Evolutionary conservation across 2,888 invertebrate genomes (phyloP), one percentile per base, ranked within the genome.

Genomic region (Hedychridium roseum): DNA sequence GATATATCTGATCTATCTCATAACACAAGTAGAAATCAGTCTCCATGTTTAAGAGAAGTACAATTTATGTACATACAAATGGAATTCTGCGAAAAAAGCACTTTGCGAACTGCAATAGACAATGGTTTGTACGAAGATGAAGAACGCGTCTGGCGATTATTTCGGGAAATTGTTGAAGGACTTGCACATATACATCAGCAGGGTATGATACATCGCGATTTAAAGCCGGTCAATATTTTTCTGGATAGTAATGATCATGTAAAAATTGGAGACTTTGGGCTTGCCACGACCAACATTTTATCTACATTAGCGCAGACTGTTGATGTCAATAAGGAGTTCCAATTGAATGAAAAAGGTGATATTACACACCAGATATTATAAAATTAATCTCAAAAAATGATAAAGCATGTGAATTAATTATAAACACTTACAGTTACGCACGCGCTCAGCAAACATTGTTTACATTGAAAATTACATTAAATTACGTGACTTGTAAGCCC

Each of bases 51-150:
- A 7, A 71, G 67, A 23, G 80, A 82, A 64, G 83, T 85, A 36
- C 88, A 90, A 71, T 89, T 89, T 45, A 86, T 97, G 81, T 96
- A 93, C 73, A 92, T 93, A 62, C 94, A 98, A 82, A 99, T 99
- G 99, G 98, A 99, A 80, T 97, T 95, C 79, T 99, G 99, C 78
- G 97, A 97, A 74, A 97, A 95, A 71, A 93, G 92, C 66, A 99
- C 98, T 0, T 80, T 96, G 20, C 84, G 88, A 68, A 91, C 88
- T 53, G 94, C 94, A 2, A 97, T 97, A 51, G 97, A 97, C 80
- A 85, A 86, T 50, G 88, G 88, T 14, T 76, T 95, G 23, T 88
- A 86, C 73, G 80, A 86, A 65, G 91, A 97, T 64, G 84, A 86
- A 20, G 88, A 90, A 66, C 82, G 94, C 28, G 85, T 93, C 15